These are phyloP conservation scores for Irena cyanogastra DNA, from an alignment of 2,113 vertebrate genomes.

Conservation along the genomic window DNA sequence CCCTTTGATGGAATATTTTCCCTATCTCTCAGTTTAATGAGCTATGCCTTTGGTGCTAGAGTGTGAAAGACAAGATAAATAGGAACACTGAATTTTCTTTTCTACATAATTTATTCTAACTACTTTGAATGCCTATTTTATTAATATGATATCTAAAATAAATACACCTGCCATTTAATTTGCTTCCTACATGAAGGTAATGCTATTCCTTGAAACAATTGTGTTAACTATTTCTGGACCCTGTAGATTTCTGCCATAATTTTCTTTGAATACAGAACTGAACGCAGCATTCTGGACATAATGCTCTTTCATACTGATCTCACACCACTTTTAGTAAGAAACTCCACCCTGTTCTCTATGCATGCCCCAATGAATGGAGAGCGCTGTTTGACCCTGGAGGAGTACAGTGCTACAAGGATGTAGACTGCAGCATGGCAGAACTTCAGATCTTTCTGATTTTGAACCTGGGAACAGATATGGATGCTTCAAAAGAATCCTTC, in stretches of 20 bases:
- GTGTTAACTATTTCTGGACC: neutral
- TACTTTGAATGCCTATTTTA: slow-evolving; percentile 30
- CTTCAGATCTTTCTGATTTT: neutral
- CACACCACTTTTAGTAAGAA: neutral
- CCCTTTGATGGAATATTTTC: slow-evolving; percentile 23
- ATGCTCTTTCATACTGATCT: neutral
- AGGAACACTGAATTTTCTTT: slow-evolving; percentile 15
- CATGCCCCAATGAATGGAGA: neutral
- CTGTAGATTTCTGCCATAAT: neutral
- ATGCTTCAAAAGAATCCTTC: neutral
- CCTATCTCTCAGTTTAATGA: slow-evolving; percentile 17
- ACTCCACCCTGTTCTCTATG: neutral
- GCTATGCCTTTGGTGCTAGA: slow-evolving; percentile 19
- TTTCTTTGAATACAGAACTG: neutral
- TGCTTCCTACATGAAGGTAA: neutral
- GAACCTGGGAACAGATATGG: neutral
- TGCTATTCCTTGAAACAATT: slow-evolving; percentile 18
- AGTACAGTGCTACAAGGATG: accelerated
- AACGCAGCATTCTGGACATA: neutral
- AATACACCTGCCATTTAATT: slow-evolving; percentile 40
- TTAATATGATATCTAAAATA: slow-evolving; percentile 39
- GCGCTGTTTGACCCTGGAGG: neutral
- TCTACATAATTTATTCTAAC: slow-evolving; percentile 38
- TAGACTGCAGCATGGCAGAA: neutral
- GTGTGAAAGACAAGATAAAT: slow-evolving; percentile 54